A percentile compares a stretch with the other conserved stretches of the same genome.
Evolutionary conservation across 2,797 vertebrate species (phyloP).

Genomic region (Craterocephalus amniculus): DNA sequence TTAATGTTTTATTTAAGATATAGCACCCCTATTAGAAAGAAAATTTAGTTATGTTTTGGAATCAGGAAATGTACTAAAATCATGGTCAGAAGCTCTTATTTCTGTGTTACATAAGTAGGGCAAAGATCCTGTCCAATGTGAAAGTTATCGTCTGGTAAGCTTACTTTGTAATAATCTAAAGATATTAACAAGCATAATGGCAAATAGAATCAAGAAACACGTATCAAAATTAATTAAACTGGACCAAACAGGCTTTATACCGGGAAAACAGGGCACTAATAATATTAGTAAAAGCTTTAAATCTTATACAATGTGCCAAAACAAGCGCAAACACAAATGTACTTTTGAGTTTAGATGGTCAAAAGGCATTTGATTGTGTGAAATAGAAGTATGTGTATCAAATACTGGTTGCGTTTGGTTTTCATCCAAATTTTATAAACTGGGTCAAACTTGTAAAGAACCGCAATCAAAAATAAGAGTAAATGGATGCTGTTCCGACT

Average conservation of each 20-base stretch:
- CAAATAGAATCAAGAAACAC: background rate
- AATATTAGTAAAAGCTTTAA: background rate
- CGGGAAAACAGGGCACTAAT: background rate
- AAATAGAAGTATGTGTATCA: background rate
- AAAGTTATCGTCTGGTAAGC: background rate
- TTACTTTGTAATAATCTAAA: background rate
- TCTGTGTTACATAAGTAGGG: background rate
- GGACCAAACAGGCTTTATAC: constrained; percentile 5
- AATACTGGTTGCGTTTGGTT: background rate
- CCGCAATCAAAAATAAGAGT: background rate
- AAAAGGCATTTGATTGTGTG: background rate
- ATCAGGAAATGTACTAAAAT: background rate
- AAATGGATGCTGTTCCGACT: background rate
- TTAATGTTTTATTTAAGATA: background rate
- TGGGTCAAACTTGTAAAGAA: constrained; percentile 1
- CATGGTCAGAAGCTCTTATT: background rate
- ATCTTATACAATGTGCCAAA: background rate
- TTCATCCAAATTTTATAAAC: background rate
- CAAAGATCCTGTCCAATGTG: background rate
- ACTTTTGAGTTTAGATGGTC: background rate
- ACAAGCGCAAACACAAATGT: background rate
- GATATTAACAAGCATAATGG: background rate
- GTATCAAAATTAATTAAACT: background rate
- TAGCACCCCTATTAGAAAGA: background rate
- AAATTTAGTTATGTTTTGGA: background rate